Conservation (phyloP, 1,140 invertebrate species). For the Reticulitermes speratus region DNA sequence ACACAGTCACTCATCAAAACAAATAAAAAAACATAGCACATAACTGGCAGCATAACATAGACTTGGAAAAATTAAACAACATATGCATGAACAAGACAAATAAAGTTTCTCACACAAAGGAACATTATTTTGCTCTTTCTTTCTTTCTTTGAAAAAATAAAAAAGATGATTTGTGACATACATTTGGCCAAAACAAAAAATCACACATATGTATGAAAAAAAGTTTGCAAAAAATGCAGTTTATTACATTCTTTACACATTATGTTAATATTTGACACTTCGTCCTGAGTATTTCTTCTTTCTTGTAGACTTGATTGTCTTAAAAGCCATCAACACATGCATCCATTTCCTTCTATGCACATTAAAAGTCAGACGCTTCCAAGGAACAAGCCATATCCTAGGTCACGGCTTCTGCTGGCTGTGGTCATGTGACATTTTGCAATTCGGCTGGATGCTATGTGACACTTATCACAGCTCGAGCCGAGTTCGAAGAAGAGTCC, state of each 20-base stretch:
- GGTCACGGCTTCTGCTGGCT: not conserved
- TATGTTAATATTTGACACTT: slow-evolving; percentile 28
- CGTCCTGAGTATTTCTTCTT: slow-evolving; percentile 34
- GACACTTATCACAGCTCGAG: slow-evolving; percentile 41
- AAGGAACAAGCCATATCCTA: not conserved
- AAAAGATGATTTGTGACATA: slow-evolving; percentile 18
- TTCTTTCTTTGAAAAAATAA: slow-evolving; percentile 20
- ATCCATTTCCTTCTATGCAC: not conserved
- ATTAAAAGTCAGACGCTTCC: not conserved
- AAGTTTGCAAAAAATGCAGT: slow-evolving; percentile 32
- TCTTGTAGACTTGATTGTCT: slow-evolving; percentile 31
- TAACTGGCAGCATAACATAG: slow-evolving; percentile 26
- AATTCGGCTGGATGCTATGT: slow-evolving; percentile 38
- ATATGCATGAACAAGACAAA: slow-evolving; percentile 20
- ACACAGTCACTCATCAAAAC: not conserved
- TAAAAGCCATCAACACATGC: slow-evolving; percentile 1
- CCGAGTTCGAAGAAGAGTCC: slow-evolving; percentile 33
- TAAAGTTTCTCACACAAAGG: slow-evolving; percentile 32
- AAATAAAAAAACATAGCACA: slow-evolving; percentile 19
- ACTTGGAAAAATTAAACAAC: slow-evolving; percentile 32
- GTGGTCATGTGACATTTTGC: not conserved
- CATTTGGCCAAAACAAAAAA: slow-evolving; percentile 32
- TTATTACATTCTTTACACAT: slow-evolving; percentile 4
- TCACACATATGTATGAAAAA: slow-evolving; percentile 32
- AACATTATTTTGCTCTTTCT: slow-evolving; percentile 27